Percentiles rank a stretch among this genome's conserved stretches.
These are phyloP conservation scores for Grus americana DNA, from an alignment of 2,113 vertebrate genomes.

Conservation along the genomic window DNA sequence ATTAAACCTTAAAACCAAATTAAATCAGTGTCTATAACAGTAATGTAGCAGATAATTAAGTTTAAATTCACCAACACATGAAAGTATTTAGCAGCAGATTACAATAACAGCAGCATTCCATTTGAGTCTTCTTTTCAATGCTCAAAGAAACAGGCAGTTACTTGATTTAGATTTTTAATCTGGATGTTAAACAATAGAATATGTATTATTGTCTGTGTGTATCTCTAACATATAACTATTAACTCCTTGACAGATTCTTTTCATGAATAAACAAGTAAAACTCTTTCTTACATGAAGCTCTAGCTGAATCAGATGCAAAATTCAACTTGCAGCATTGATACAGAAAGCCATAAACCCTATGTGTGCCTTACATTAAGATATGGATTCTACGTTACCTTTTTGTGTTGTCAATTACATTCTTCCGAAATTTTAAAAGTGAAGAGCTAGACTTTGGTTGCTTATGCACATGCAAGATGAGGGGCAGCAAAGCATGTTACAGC, in stretches of 20 bases:
- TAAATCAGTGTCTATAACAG: slow-evolving; percentile 37
- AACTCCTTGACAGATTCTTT: background rate
- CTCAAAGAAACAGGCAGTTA: background rate
- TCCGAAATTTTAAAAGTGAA: background rate
- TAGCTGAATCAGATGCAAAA: background rate
- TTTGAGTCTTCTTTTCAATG: background rate
- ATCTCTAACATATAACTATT: background rate
- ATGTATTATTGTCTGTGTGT: background rate
- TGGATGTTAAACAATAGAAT: background rate
- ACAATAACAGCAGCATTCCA: background rate
- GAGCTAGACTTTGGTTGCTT: background rate
- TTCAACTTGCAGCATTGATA: background rate
- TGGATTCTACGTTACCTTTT: background rate
- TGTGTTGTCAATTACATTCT: background rate
- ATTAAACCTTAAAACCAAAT: slow-evolving; percentile 82
- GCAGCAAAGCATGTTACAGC: background rate
- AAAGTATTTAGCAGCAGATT: slow-evolving; percentile 10
- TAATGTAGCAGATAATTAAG: background rate
- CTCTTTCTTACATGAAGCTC: background rate
- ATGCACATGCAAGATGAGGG: background rate
- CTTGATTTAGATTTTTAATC: background rate
- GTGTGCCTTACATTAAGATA: background rate
- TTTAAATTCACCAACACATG: slow-evolving; percentile 6
- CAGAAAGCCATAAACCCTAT: background rate
- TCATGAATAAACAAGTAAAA: background rate